These are phyloP conservation scores for Melinopterus prodromus DNA, from an alignment of 2,888 invertebrate species.

Conservation along the genomic window DNA sequence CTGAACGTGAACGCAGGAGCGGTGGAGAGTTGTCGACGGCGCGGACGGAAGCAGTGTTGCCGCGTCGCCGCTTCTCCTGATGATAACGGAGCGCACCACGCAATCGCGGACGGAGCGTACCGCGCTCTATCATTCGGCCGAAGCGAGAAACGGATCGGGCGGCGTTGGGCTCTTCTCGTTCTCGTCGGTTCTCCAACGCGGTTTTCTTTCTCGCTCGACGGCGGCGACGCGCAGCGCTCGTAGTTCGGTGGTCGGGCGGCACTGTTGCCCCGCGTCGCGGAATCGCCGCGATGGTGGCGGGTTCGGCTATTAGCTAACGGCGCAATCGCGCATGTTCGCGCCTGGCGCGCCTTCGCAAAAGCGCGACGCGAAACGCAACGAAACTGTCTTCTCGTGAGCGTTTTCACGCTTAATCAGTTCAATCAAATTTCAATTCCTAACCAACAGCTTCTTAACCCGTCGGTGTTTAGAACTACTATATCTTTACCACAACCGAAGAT, in stretches of 20 bases:
- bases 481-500: no score
- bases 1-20: slow-evolving; percentile 45
- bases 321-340: not conserved
- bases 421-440: no score
- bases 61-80: slow-evolving; percentile 36
- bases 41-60: slow-evolving; percentile 54
- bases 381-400: no score
- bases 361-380: not conserved
- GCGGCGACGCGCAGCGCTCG: no score
- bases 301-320: not conserved
- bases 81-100: slow-evolving; percentile 38
- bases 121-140: slow-evolving; percentile 23
- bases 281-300: not conserved
- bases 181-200: not conserved
- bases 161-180: not conserved
- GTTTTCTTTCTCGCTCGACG: not conserved
- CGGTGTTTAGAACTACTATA: no score
- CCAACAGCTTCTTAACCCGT: no score
- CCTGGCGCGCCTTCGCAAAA: not conserved
- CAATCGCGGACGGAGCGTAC: slow-evolving; percentile 35
- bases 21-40: slow-evolving; percentile 36
- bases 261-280: not conserved
- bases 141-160: not conserved
- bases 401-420: no score
- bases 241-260: not conserved